Evolutionary conservation across 1,140 invertebrate species (phyloP), one percentile per base, ranked within the genome.

Genomic region (Chironomus striatipennis): DNA sequence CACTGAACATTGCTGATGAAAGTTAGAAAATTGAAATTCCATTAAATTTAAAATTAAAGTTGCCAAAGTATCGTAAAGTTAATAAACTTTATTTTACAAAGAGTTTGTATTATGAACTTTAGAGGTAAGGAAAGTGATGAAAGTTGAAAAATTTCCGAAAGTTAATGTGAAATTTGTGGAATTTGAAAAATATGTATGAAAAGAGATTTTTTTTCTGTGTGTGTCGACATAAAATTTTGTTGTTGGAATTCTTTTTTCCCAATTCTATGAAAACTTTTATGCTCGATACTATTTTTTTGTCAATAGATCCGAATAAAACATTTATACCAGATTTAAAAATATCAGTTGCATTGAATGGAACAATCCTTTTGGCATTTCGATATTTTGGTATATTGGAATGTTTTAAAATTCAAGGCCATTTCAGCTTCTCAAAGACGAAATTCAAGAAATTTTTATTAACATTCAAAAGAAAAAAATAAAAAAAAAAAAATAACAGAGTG

Each of bases 11-110:
- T 57, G 47, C 47, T 57, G 47, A 57, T 57, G 47, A 57, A 57
- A 57, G 47, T 57, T n/a, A 57, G n/a, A 57, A 57, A 57, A 57
- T 57, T 57, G 47, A 57, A 57, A 57, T 57, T 57, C 47, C 47
- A 57, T n/a, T 57, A 57, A 57, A 57, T 57, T 57, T 57, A 57
- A 34, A 57, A 57, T 57, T 57, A 57, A 57, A 57, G 47, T 57
- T 57, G 47, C 47, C 47, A 57, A 57, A 57, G 47, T 57, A n/a
- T n/a, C 47, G 47, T 12, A n/a, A 57, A 57, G 47, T 57, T 57
- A 12, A n/a, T 57, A 5, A 12, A 5, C 47, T 57, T 15, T 34
- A 34, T 34, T 34, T 34, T 34, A 34, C 47, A 57, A 57, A 57
- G n/a, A 57, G 47, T 57, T 57, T 57, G 15, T 57, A 57, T 57